Evolutionary conservation across 2,888 invertebrate species (phyloP).

Genomic region (Tridacna crocea): DNA sequence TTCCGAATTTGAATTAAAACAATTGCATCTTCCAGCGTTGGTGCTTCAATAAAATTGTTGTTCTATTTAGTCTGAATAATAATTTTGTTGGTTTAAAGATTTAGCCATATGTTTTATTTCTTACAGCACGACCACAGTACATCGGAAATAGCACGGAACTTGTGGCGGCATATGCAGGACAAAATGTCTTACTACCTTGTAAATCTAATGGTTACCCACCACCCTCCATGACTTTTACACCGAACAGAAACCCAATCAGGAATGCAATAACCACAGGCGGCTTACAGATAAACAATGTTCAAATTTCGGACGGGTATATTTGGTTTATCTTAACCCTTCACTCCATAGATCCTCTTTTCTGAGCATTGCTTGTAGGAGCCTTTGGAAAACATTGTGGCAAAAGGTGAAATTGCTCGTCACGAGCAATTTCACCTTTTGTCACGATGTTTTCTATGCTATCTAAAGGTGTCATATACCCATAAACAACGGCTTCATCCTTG

Average conservation of each 20-base stretch:
- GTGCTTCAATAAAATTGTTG: too few relatives aligned
- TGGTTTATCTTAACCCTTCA: not conserved
- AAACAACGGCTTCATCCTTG: too few relatives aligned
- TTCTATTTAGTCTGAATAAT: too few relatives aligned
- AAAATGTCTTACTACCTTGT: slow-evolving; percentile 48
- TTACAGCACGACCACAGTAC: slow-evolving; percentile 22
- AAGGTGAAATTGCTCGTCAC: too few relatives aligned
- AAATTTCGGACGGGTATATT: slow-evolving; percentile 41
- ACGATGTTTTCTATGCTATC: too few relatives aligned
- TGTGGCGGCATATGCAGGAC: slow-evolving; percentile 43
- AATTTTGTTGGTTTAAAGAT: too few relatives aligned
- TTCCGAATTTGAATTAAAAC: too few relatives aligned
- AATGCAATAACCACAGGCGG: slow-evolving; percentile 27
- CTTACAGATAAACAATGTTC: slow-evolving; percentile 32
- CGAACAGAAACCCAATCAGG: slow-evolving; percentile 35
- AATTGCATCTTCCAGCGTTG: too few relatives aligned
- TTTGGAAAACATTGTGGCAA: too few relatives aligned
- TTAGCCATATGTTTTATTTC: not conserved
- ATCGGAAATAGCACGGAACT: slow-evolving; percentile 31
- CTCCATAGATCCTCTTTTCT: not conserved
- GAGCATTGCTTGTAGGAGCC: not conserved
- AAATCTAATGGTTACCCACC: slow-evolving; percentile 50
- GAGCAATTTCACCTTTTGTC: too few relatives aligned
- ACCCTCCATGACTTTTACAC: slow-evolving; percentile 35
- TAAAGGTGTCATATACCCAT: too few relatives aligned